Evolutionary conservation across 2,113 vertebrate genomes (phyloP).

Genomic region (Etia nguti): DNA sequence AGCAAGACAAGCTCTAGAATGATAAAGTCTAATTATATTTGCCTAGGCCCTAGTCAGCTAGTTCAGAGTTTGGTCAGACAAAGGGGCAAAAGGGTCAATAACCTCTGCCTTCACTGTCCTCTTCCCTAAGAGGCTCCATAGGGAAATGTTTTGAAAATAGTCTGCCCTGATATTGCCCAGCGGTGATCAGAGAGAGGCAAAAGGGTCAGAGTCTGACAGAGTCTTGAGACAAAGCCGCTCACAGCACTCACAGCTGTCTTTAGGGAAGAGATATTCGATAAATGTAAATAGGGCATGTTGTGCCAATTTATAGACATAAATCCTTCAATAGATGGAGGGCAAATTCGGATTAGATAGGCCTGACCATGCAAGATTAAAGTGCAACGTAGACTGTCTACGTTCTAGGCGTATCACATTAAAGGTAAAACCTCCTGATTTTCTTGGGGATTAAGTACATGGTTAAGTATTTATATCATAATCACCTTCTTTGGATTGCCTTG

Average conservation of each 20-base stretch:
- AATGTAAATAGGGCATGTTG: not conserved
- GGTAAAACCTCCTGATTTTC: not conserved
- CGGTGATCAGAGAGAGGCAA: not conserved
- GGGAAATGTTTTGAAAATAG: not conserved
- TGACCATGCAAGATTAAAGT: not conserved
- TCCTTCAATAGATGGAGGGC: not conserved
- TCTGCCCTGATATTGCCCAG: not conserved
- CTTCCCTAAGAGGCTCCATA: not conserved
- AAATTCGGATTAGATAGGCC: not conserved
- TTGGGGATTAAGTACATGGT: rapidly evolving
- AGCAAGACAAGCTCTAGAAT: not conserved
- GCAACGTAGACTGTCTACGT: rapidly evolving
- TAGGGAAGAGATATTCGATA: not conserved
- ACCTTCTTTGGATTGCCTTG: not conserved
- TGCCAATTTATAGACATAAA: not conserved
- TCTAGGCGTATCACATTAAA: not conserved
- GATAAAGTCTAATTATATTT: not conserved
- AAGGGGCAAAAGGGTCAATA: not conserved
- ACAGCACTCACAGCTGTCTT: not conserved
- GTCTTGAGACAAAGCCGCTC: not conserved
- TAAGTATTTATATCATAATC: not conserved
- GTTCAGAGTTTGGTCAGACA: not conserved
- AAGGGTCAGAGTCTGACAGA: not conserved
- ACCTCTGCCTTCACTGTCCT: not conserved
- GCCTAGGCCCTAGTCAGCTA: not conserved